Base-by-base conservation (phyloP, 2,797 vertebrate genomes). In the Meda fulgida region DNA sequence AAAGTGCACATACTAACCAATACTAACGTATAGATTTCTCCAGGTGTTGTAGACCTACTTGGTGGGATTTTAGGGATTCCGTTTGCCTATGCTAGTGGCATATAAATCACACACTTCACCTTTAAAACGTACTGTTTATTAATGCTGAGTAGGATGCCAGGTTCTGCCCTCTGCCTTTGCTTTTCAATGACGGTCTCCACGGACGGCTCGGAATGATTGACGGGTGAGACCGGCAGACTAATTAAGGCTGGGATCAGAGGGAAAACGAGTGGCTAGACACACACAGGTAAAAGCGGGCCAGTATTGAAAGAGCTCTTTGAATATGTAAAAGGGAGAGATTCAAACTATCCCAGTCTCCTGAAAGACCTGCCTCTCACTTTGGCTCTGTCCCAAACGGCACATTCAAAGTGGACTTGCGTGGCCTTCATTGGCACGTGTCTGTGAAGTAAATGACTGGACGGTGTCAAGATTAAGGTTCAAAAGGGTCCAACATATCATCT, bases 211-310 rank as follows among this genome's bases (percentile, higher is more conserved):
- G 53, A 75, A 70, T 88, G 87, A 88, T 63, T 84, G 87, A 84
- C 81, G 29, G 84, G 40, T 81, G 40, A 84, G 71, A 65, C 71
- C 40, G 40, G 65, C 71, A 77, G 81, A 83, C 78, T 86, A 86
- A 88, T 88, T 88, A 86, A 84, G 81, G 78, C 46, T 77, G 43
- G 81, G 76, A 79, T 80, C 72, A 76, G 51, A 84, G 72, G 76
- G 63, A 75, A 51, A 53, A 69, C 1, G 11, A 72, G 31, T 46
- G 83, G 67, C 31, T 81, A 84, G 66, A 81, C 78, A 71, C 6
- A 43, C 55, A 19, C 40, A 81, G 78, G 77, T 87, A 75, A 80
- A 60, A 81, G n/a, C 5, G 14, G 65, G 48, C 67, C 46, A 48
- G 48, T 66, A 73, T 40, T 78, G 75, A 80, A 79, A 63, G 53